Evolutionary conservation across 2,113 vertebrate genomes (phyloP).

Genomic region (Microcebus tavaratra): DNA sequence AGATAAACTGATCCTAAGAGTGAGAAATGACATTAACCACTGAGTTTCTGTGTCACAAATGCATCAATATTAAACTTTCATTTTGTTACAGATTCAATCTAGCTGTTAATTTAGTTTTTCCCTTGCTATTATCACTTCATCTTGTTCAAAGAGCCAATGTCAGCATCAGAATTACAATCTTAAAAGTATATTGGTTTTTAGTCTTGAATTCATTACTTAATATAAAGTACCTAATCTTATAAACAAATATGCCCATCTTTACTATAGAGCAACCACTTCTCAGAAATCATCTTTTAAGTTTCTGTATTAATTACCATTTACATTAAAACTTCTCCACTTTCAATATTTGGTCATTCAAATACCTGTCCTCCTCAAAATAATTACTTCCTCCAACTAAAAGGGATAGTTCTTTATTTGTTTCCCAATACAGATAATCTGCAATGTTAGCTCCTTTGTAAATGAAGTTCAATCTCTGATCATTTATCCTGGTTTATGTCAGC

Average conservation of each 20-base stretch:
- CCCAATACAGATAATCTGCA: neutral
- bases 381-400: neutral
- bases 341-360: neutral
- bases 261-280: neutral
- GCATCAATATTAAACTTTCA: neutral
- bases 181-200: neutral
- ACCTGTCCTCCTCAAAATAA: conserved; percentile 1
- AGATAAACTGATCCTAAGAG: conserved; percentile 93
- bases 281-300: conserved; percentile 9
- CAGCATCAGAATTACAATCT: neutral
- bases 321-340: neutral
- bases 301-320: neutral
- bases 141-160: neutral
- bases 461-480: neutral
- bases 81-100: neutral
- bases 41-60: neutral
- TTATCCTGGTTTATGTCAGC: neutral
- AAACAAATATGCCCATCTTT: neutral
- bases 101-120: neutral
- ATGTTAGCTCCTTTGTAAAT: neutral
- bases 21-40: conserved; percentile 18
- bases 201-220: neutral
- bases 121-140: neutral
- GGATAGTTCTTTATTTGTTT: neutral
- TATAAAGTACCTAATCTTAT: neutral